Conservation (phyloP, 2,113 vertebrate genomes). For the Charadrius vociferus region DNA sequence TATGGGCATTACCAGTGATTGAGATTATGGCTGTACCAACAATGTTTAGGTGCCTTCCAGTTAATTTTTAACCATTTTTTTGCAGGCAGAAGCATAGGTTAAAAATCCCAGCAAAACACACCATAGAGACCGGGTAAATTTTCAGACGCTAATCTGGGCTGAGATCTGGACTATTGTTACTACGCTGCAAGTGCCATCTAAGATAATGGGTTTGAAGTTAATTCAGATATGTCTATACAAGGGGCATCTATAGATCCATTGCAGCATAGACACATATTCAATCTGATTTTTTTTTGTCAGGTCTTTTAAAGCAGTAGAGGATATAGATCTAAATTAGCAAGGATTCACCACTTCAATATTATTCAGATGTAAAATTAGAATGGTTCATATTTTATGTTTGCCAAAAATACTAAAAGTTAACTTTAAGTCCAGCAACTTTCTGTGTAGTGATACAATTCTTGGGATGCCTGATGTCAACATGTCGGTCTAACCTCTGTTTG, state of each 20-base stretch:
- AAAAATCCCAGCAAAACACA: not conserved
- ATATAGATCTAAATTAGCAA: not conserved
- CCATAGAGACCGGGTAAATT: not conserved
- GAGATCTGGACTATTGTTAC: not conserved
- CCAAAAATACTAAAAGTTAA: not conserved
- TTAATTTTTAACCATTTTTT: not conserved
- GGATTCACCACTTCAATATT: not conserved
- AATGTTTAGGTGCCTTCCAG: not conserved
- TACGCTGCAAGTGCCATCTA: not conserved
- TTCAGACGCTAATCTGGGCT: not conserved
- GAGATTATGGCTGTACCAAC: not conserved
- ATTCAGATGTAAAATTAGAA: not conserved
- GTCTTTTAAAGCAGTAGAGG: not conserved
- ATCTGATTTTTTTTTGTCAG: not conserved
- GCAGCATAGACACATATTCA: not conserved
- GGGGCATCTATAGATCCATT: not conserved
- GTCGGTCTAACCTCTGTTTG: slow-evolving; percentile 25
- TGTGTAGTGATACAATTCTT: not conserved
- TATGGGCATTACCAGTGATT: not conserved
- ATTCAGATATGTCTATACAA: not conserved
- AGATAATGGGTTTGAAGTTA: not conserved
- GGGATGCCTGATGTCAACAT: not conserved
- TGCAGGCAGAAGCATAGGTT: not conserved
- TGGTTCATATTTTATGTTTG: not conserved
- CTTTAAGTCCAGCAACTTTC: not conserved